Evolutionary conservation across 2,797 vertebrate genomes (phyloP), one percentile per base, ranked within the genome.

Genomic region (Tragelaphus eurycerus): DNA sequence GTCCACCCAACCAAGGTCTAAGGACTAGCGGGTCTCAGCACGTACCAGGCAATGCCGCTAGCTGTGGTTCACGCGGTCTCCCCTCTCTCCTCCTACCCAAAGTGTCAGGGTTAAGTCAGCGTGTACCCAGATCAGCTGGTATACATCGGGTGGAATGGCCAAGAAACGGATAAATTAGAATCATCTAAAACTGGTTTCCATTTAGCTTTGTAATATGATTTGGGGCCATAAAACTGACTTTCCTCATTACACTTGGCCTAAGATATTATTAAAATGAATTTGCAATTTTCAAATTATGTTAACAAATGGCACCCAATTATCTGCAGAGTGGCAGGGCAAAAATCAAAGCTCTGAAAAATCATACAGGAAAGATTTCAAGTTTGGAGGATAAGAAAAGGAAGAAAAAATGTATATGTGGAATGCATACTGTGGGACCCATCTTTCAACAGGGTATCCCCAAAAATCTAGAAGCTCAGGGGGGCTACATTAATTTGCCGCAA

Each of bases 191-290:
- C 16, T 25, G 48, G 54, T 74, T 92, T 87, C 59, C 85, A 60
- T 64, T 92, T 60, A 38, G 78, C 76, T 88, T 59, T 67, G 67
- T 67, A 57, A 43, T 55, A 54, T 7, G 31, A 95, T 85, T 21
- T 43, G 21, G 85, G 52, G 34, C 34, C 62, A 55, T 38, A 48
- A 89, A 71, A 86, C 3, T 84, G 88, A 92, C 43, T 82, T 85
- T 87, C 46, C 76, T 95, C 46, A 64, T 38, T 50, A 81, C 2
- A 25, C 10, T 29, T 81, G 60, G 62, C 82, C 76, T 93, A 34
- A 67, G 48, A 87, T 29, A 46, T 34, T 74, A 93, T 57, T 96
- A 54, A 94, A 95, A 54, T 92, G 54, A 96, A 93, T 94, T 79
- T 60, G 59, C 59, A 57, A 83, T 86, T 90, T 86, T 89, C 83